phyloP scores from a whole-genome alignment of 92 coral and sea anemone genomes.

The Heteractis magnifica region DNA sequence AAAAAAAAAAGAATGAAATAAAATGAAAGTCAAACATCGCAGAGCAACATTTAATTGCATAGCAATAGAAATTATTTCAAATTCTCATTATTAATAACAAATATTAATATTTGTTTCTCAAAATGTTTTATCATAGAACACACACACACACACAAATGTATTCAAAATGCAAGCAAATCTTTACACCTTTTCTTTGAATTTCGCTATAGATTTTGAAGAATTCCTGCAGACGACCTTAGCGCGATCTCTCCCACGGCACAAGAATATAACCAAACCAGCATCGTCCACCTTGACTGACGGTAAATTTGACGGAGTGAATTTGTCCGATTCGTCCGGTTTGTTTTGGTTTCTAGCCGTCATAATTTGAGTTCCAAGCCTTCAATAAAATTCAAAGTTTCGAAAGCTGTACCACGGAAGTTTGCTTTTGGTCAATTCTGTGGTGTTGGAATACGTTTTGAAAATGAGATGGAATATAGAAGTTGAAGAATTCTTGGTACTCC shows the following conservation, averaged over 20 bases:
- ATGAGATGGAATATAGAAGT: too few relatives aligned
- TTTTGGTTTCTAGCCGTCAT: neutral
- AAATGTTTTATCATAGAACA: neutral
- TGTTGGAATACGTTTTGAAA: too few relatives aligned
- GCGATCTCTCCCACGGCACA: slow-evolving; percentile 67
- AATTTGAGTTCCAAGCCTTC: neutral
- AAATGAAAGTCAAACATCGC: neutral
- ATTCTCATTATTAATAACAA: too few relatives aligned
- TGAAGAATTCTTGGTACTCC: too few relatives aligned
- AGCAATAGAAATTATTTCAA: neutral
- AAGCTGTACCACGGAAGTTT: neutral
- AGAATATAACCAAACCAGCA: slow-evolving; percentile 55
- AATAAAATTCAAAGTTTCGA: neutral
- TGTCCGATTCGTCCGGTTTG: neutral
- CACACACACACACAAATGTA: neutral
- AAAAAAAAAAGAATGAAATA: neutral
- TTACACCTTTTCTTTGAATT: slow-evolving; percentile 69
- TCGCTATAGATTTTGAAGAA: slow-evolving; percentile 46
- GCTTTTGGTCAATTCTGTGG: neutral
- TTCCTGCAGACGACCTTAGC: slow-evolving; percentile 57
- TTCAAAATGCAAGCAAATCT: neutral
- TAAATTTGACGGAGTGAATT: slow-evolving; percentile 2
- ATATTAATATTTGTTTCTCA: neutral
- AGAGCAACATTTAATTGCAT: neutral
- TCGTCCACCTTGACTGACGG: slow-evolving; percentile 47